phyloP scores from a whole-genome alignment of 2,888 invertebrate genomes.

The Cephus rjabovi region DNA sequence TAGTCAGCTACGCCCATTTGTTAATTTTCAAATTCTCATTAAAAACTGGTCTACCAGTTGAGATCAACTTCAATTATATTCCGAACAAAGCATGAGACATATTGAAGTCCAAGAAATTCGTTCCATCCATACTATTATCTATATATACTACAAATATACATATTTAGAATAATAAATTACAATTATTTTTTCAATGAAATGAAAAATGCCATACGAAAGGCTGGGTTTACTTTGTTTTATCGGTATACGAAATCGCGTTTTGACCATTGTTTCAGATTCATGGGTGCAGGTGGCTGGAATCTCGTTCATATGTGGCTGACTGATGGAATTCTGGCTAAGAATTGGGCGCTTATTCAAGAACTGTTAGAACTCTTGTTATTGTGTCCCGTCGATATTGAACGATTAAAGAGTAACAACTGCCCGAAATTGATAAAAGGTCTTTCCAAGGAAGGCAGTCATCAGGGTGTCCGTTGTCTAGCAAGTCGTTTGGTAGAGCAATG shows the following conservation, averaged over 20 bases:
- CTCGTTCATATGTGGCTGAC: conserved; percentile 91
- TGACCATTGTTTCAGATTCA: conserved; percentile 72
- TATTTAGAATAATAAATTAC: background rate
- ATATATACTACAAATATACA: background rate
- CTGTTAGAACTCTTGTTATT: conserved; percentile 85
- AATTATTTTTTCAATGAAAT: background rate
- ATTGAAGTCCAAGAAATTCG: background rate
- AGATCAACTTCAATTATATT: background rate
- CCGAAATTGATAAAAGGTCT: conserved; percentile 92
- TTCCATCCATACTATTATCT: background rate
- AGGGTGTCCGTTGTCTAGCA: conserved; percentile 82
- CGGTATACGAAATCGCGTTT: conserved; percentile 3
- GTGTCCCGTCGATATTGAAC: conserved; percentile 91
- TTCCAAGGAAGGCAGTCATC: conserved; percentile 84
- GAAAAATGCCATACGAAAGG: background rate
- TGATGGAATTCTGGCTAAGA: conserved; percentile 85
- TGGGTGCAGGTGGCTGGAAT: conserved; percentile 93
- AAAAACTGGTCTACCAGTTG: background rate
- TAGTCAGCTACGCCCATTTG: background rate
- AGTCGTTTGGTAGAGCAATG: conserved; percentile 88
- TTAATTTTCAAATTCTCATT: background rate
- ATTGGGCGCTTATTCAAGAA: conserved; percentile 89
- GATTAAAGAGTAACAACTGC: conserved; percentile 90
- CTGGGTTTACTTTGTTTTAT: background rate
- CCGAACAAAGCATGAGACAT: background rate